These are phyloP conservation scores for Rhineura floridana DNA, from an alignment of 2,113 vertebrate species.

Conservation along the genomic window DNA sequence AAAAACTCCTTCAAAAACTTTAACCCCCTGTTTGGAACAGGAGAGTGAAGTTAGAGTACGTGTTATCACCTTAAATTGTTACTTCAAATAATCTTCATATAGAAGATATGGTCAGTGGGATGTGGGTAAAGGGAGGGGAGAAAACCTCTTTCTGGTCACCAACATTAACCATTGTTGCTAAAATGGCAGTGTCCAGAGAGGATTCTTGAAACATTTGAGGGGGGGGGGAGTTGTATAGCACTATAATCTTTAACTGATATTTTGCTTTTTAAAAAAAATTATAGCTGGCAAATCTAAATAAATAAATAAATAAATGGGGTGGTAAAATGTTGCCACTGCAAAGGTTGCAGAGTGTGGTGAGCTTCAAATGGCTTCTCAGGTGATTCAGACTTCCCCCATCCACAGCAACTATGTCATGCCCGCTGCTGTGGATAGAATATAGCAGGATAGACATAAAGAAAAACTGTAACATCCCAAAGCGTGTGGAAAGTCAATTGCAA, in stretches of 20 bases:
- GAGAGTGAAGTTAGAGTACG: slow-evolving; percentile 16
- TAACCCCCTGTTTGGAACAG: slow-evolving; percentile 81
- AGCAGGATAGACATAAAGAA: neutral
- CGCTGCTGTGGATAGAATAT: neutral
- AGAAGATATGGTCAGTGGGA: neutral
- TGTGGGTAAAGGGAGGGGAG: neutral
- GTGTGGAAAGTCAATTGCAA: neutral
- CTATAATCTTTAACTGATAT: too few species aligned
- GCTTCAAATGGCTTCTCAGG: neutral
- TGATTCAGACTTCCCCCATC: neutral
- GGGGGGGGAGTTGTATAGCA: neutral
- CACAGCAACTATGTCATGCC: neutral
- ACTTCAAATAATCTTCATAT: neutral
- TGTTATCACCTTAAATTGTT: neutral
- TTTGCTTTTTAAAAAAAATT: too few species aligned
- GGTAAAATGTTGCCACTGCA: neutral
- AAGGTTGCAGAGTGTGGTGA: neutral
- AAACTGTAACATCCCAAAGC: neutral
- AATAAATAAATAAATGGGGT: too few species aligned
- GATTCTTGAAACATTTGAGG: neutral
- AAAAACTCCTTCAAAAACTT: slow-evolving; percentile 97
- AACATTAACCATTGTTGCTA: neutral
- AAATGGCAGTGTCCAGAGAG: neutral
- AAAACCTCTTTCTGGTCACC: neutral
- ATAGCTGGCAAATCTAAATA: too few species aligned